These are phyloP conservation scores for Xylota sylvarum DNA, from an alignment of 2,888 invertebrate genomes.

Conservation along the genomic window DNA sequence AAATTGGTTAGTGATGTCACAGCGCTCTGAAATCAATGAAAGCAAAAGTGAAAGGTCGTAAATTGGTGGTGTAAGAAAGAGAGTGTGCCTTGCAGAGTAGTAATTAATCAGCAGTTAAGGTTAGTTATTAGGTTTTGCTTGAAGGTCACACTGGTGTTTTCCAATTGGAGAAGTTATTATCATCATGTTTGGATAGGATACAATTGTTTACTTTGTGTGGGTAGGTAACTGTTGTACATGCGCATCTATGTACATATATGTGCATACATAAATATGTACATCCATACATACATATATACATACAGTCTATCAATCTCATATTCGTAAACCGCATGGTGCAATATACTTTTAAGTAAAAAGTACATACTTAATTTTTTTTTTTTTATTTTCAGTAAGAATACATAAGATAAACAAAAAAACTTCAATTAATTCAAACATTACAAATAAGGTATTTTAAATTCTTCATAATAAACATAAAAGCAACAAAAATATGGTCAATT, in stretches of 20 bases:
- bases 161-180: conserved; percentile 31
- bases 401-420: too few relatives aligned
- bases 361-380: too few relatives aligned
- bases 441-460: too few relatives aligned
- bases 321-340: too few relatives aligned
- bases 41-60: conserved; percentile 70
- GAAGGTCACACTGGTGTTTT: conserved; percentile 44
- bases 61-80: conserved; percentile 44
- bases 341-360: too few relatives aligned
- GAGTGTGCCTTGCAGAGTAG: conserved; percentile 34
- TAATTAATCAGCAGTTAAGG: conserved; percentile 69
- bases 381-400: too few relatives aligned
- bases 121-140: conserved; percentile 58
- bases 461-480: too few relatives aligned
- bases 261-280: not conserved
- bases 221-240: too few relatives aligned
- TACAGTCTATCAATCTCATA: too few relatives aligned
- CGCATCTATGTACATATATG: not conserved
- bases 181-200: conserved; percentile 23
- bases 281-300: not conserved
- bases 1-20: conserved; percentile 72
- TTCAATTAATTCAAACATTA: too few relatives aligned
- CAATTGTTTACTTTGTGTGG: conserved; percentile 34
- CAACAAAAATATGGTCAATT: too few relatives aligned
- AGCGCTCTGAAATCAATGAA: conserved; percentile 62